These are phyloP conservation scores for Recurvirostra avosetta DNA, from an alignment of 2,113 vertebrate species.

Conservation along the genomic window DNA sequence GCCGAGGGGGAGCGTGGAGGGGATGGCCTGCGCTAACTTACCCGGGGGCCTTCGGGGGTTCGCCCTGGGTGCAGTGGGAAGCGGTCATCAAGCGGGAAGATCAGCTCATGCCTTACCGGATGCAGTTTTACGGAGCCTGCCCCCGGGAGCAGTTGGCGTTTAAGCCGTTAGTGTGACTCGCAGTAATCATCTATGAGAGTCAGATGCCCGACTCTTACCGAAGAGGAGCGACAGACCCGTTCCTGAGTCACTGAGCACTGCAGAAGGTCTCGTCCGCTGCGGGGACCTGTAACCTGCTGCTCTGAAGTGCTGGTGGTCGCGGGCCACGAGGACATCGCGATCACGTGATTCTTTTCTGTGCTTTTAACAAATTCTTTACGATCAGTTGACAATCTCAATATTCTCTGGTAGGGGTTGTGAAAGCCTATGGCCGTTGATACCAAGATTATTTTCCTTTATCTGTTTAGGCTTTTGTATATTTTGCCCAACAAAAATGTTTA, in stretches of 20 bases:
- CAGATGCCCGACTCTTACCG: fast-evolving
- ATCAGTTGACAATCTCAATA: background rate
- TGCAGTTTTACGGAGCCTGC: background rate
- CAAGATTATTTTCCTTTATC: background rate
- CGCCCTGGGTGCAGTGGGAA: no score
- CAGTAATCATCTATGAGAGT: fast-evolving
- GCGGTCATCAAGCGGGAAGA: background rate
- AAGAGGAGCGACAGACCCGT: no score
- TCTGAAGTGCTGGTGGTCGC: background rate
- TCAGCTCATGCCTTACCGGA: fast-evolving
- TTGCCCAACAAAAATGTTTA: background rate
- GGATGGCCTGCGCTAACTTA: background rate
- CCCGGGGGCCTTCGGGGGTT: fast-evolving
- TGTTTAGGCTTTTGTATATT: background rate
- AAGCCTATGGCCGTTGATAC: background rate
- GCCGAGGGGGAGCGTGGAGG: background rate
- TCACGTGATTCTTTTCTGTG: fast-evolving
- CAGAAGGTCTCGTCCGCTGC: background rate
- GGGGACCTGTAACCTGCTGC: background rate
- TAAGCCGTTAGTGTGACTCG: background rate
- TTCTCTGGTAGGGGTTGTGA: background rate
- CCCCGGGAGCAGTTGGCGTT: background rate
- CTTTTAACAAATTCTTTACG: background rate
- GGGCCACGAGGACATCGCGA: background rate
- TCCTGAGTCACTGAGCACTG: fast-evolving